Conservation (phyloP, 2,797 vertebrate genomes). For the Epinephelus malabaricus region DNA sequence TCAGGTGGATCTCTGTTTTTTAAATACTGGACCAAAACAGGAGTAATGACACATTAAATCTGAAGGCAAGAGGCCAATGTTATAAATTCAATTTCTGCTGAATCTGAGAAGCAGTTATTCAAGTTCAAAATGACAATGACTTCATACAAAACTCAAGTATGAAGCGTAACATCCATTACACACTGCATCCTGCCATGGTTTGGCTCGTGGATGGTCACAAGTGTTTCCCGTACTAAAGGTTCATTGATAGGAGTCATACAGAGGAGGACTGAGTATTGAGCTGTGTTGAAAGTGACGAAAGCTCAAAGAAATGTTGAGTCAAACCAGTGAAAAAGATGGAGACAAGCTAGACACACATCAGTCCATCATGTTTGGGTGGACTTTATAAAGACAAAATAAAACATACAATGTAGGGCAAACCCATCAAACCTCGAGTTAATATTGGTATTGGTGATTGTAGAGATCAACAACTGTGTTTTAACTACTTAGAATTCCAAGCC, state of each 20-base stretch:
- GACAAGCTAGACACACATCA: background rate
- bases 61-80: background rate
- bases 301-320: background rate
- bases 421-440: too few species aligned
- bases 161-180: constrained; percentile 4
- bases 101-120: background rate
- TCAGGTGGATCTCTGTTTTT: too few species aligned
- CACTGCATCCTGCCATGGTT: background rate
- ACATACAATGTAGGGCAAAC: background rate
- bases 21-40: too few species aligned
- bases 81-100: background rate
- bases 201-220: background rate
- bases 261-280: background rate
- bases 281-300: background rate
- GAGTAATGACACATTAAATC: background rate
- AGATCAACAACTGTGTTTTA: too few species aligned
- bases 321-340: background rate
- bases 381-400: background rate
- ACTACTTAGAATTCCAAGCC: too few species aligned
- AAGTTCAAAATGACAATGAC: background rate
- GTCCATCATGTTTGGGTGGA: background rate
- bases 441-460: too few species aligned
- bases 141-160: background rate
- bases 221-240: background rate
- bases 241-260: background rate